Evolutionary conservation across 1,140 invertebrate species (phyloP).

Genomic region (Brachionus calyciflorus): DNA sequence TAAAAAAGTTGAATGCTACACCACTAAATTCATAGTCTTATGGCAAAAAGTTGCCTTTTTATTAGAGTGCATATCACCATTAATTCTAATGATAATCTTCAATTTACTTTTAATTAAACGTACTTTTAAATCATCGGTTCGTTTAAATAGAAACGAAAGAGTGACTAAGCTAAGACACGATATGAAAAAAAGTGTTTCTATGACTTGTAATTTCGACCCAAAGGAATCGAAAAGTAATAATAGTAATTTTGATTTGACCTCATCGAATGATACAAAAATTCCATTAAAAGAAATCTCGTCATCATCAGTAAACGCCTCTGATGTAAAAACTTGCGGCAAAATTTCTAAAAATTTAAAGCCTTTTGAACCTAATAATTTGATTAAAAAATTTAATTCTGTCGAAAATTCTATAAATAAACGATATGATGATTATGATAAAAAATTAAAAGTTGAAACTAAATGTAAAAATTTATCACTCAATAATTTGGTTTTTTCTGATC

Average conservation of each 20-base stretch:
- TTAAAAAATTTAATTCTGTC: conserved; percentile 27
- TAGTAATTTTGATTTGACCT: not conserved
- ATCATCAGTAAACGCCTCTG: not conserved
- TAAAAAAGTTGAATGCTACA: conserved; percentile 40
- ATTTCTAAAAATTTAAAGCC: not conserved
- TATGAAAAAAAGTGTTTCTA: conserved; percentile 17
- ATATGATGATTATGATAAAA: not conserved
- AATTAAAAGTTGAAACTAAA: not conserved
- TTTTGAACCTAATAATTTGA: not conserved
- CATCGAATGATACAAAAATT: conserved; percentile 10
- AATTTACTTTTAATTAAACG: conserved; percentile 28
- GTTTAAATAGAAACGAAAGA: conserved; percentile 14
- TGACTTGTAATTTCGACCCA: not conserved
- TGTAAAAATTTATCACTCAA: conserved; percentile 26
- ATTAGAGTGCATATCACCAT: conserved; percentile 25
- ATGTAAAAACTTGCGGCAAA: not conserved
- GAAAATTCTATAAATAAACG: conserved; percentile 16
- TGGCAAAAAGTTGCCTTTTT: conserved; percentile 40
- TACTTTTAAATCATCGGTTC: conserved; percentile 31
- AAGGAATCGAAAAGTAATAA: not conserved
- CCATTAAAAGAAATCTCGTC: not conserved
- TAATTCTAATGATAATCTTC: conserved; percentile 33
- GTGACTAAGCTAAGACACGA: not conserved
- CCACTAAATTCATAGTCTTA: conserved; percentile 22
- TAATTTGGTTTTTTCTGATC: not conserved